phyloP scores from a whole-genome alignment of 2,888 invertebrate genomes.

The Bedellia somnulentella region DNA sequence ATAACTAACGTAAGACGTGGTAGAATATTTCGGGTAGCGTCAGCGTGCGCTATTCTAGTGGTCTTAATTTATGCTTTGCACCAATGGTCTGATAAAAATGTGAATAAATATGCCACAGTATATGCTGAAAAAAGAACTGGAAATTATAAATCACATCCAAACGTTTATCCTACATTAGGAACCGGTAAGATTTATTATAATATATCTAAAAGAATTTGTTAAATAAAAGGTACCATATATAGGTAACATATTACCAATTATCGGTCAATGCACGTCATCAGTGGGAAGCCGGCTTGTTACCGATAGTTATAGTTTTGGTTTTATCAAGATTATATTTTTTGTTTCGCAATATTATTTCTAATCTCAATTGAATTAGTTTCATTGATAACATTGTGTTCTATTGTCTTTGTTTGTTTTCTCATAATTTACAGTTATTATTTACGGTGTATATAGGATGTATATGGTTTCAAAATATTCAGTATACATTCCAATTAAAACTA shows the following conservation, averaged over 20 bases:
- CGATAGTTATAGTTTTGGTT: too few species aligned
- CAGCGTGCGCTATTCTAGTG: slow-evolving; percentile 54
- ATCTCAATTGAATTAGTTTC: too few species aligned
- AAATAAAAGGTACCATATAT: neutral
- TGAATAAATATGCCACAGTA: slow-evolving; percentile 16
- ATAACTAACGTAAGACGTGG: slow-evolving; percentile 64
- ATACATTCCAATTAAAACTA: too few species aligned
- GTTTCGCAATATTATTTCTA: too few species aligned
- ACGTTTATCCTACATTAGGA: slow-evolving; percentile 37
- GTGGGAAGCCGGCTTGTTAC: too few species aligned
- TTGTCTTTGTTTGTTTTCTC: too few species aligned
- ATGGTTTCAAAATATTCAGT: too few species aligned
- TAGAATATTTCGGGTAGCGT: slow-evolving; percentile 56
- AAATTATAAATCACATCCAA: slow-evolving; percentile 29
- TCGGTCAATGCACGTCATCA: neutral
- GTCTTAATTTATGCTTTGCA: slow-evolving; percentile 65
- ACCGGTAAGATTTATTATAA: slow-evolving; percentile 24
- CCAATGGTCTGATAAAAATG: slow-evolving; percentile 59
- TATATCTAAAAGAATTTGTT: neutral
- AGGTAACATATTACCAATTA: neutral
- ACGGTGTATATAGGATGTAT: too few species aligned
- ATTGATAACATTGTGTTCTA: neutral
- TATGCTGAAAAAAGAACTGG: slow-evolving; percentile 19
- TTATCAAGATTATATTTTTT: too few species aligned
- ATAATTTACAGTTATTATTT: too few species aligned